Conservation (phyloP, 2,113 vertebrate species). For the Proteles cristata region DNA sequence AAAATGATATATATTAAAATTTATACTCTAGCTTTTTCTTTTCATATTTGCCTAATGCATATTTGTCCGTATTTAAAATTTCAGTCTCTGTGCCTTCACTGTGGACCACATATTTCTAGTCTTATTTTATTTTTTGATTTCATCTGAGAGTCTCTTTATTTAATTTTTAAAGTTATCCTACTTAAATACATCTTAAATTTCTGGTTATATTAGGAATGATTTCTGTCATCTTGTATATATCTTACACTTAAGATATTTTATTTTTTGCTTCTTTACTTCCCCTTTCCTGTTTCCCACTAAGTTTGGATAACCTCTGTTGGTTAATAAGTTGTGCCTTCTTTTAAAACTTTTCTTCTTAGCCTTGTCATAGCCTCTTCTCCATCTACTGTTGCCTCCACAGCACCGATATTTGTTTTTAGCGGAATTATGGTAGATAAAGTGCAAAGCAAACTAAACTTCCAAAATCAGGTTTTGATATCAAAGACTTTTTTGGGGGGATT, state of each 20-base stretch:
- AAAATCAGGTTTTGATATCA: background rate
- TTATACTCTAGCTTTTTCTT: background rate
- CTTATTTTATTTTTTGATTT: background rate
- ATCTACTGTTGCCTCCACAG: background rate
- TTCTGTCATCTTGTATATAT: background rate
- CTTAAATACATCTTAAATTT: background rate
- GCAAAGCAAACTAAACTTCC: background rate
- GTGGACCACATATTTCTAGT: background rate
- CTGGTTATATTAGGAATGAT: background rate
- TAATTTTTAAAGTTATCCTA: background rate
- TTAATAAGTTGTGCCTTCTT: background rate
- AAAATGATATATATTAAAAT: background rate
- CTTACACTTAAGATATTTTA: background rate
- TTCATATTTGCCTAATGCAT: background rate
- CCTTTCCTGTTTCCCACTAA: background rate
- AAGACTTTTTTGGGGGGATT: background rate
- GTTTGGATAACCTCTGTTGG: background rate
- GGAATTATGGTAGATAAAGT: background rate
- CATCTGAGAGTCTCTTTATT: background rate
- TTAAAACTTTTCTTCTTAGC: background rate
- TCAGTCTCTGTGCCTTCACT: background rate
- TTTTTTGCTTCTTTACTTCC: background rate
- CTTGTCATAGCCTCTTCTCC: background rate
- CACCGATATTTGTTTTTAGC: background rate
- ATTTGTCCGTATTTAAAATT: background rate